phyloP scores from a whole-genome alignment of 1,140 invertebrate species.

The Pemphigus obesinymphae region DNA sequence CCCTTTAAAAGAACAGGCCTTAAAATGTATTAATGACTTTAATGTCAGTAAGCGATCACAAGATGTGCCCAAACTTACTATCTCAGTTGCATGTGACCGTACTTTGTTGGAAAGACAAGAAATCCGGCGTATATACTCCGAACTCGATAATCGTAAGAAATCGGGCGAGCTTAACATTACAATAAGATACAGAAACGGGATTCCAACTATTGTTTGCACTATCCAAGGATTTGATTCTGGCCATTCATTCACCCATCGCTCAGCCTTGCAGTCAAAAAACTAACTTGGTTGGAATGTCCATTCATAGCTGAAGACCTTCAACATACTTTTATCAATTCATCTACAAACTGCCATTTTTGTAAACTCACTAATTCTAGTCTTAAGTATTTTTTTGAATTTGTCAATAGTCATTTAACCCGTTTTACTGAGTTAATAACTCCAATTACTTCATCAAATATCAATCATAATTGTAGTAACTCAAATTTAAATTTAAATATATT shows the following conservation, averaged over 20 bases:
- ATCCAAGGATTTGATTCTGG: neutral
- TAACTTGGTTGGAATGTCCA: neutral
- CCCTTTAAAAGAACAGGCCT: too few species aligned
- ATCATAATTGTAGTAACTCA: neutral
- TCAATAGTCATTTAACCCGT: neutral
- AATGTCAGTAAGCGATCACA: too few species aligned
- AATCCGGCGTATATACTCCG: neutral
- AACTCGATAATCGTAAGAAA: neutral
- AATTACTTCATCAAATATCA: neutral
- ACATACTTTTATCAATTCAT: neutral
- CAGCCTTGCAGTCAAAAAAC: neutral
- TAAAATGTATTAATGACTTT: too few species aligned
- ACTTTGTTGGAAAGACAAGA: neutral
- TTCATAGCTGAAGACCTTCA: neutral
- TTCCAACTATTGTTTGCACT: neutral
- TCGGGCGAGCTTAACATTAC: neutral
- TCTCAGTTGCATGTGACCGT: neutral
- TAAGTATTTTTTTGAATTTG: neutral
- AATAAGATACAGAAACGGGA: neutral
- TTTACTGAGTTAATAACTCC: too few species aligned
- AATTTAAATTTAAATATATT: neutral
- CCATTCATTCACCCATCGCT: neutral
- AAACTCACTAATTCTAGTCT: neutral
- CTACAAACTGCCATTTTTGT: neutral
- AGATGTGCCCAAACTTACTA: too few species aligned